phyloP scores from a whole-genome alignment of 2,888 invertebrate genomes.

The Yponomeuta malinellus region DNA sequence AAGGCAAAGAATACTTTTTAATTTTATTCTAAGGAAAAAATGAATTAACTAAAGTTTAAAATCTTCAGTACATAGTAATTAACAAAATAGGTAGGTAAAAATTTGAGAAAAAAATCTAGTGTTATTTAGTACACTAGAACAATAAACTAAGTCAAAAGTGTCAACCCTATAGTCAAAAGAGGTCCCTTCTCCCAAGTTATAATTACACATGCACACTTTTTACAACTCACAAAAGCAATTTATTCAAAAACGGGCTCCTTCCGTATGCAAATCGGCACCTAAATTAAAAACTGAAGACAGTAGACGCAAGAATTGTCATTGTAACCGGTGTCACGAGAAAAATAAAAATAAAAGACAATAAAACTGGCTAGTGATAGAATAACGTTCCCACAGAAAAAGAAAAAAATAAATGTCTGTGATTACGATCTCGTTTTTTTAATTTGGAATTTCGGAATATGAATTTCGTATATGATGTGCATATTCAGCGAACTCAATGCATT shows the following conservation, averaged over 20 bases:
- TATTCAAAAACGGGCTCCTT: constrained; percentile 7
- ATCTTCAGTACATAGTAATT: too few relatives aligned
- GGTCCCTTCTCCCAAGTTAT: background rate
- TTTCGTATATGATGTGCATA: background rate
- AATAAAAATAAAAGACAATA: constrained; percentile 4
- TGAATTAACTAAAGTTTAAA: too few relatives aligned
- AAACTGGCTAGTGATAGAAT: background rate
- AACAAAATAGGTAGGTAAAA: too few relatives aligned
- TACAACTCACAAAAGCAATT: constrained; percentile 1
- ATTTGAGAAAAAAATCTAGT: too few relatives aligned
- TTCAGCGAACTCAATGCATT: background rate
- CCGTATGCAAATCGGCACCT: constrained; percentile 25
- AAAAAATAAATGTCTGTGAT: constrained; percentile 27
- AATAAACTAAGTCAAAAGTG: background rate
- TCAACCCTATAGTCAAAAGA: constrained; percentile 24
- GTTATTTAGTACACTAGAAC: too few relatives aligned
- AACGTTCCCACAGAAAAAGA: constrained; percentile 56
- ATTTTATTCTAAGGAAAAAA: background rate
- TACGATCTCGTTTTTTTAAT: constrained; percentile 13
- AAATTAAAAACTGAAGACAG: constrained; percentile 64
- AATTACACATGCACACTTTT: constrained; percentile 12
- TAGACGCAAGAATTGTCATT: constrained; percentile 45
- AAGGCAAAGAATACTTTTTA: too few relatives aligned
- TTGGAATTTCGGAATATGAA: background rate
- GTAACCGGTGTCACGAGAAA: constrained; percentile 21